These are phyloP conservation scores for Xiphias gladius DNA, from an alignment of 2,113 vertebrate species.

Conservation along the genomic window DNA sequence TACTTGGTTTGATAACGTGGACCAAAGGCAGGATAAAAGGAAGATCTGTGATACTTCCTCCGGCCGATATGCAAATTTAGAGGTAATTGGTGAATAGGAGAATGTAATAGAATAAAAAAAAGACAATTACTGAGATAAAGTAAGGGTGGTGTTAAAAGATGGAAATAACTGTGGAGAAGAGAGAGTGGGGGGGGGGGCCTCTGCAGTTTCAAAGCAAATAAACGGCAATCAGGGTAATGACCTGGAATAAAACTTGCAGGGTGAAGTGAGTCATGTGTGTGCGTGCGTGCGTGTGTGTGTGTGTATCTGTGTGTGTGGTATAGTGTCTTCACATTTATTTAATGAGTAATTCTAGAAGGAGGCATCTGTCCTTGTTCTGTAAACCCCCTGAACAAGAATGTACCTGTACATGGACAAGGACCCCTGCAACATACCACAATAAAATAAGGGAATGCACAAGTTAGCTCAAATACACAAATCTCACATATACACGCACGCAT, in stretches of 20 bases:
- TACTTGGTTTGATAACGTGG: slow-evolving; percentile 22
- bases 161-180: slow-evolving; percentile 3
- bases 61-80: slow-evolving; percentile 40
- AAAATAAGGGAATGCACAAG: not conserved
- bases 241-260: slow-evolving; percentile 34
- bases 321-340: slow-evolving; percentile 9
- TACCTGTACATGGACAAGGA: no score
- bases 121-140: slow-evolving; percentile 46
- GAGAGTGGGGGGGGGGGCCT: not conserved
- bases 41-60: not conserved
- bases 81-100: slow-evolving; percentile 28
- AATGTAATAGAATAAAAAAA: slow-evolving; percentile 44
- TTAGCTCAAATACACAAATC: not conserved
- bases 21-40: slow-evolving; percentile 30
- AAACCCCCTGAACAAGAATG: not conserved
- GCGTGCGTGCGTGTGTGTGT: not conserved
- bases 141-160: slow-evolving; percentile 3
- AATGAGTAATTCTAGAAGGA: slow-evolving; percentile 33
- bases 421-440: no score
- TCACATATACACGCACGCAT: not conserved
- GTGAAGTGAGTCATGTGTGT: slow-evolving; percentile 7
- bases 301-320: not conserved
- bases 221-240: slow-evolving; percentile 46
- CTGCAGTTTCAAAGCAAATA: slow-evolving; percentile 44
- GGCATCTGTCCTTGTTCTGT: slow-evolving; percentile 16